These are phyloP conservation scores for Dorcus parallelipipedus DNA, from an alignment of 2,888 invertebrate species.

Conservation along the genomic window DNA sequence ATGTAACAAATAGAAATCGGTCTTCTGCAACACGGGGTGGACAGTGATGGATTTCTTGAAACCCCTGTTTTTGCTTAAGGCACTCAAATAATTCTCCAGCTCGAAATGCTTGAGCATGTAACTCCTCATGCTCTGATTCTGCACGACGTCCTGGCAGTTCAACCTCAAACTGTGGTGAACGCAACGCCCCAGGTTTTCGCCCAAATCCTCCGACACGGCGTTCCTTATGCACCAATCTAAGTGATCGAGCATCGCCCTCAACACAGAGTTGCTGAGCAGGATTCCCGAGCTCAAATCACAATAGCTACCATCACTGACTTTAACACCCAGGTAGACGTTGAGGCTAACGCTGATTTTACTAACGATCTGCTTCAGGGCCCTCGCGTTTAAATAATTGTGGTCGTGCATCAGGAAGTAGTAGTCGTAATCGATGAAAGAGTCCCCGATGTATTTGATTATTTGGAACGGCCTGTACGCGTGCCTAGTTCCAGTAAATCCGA, in stretches of 20 bases:
- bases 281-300: conserved; percentile 81
- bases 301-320: conserved; percentile 59
- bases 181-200: conserved; percentile 87
- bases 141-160: conserved; percentile 57
- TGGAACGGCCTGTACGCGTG: conserved; percentile 79
- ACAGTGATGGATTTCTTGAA: conserved; percentile 62
- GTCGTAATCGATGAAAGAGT: conserved; percentile 87
- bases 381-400: conserved; percentile 78
- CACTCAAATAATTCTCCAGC: conserved; percentile 45
- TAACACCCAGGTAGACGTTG: conserved; percentile 79
- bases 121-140: conserved; percentile 49
- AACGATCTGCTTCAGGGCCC: conserved; percentile 68
- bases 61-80: conserved; percentile 44
- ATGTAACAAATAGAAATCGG: conserved; percentile 67
- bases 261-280: conserved; percentile 81
- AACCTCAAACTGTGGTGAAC: conserved; percentile 67
- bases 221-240: conserved; percentile 89
- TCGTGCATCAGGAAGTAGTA: conserved; percentile 90
- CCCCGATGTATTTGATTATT: conserved; percentile 83
- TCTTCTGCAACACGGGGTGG: conserved; percentile 61
- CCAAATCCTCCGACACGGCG: conserved; percentile 76
- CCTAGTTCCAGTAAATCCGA: conserved; percentile 81
- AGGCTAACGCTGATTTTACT: conserved; percentile 78
- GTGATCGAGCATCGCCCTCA: conserved; percentile 71
- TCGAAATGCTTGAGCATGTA: conserved; percentile 50